Percentiles rank a stretch among this genome's conserved stretches.
Evolutionary conservation across 2,888 invertebrate genomes (phyloP).

Genomic region (Beris chalybata): DNA sequence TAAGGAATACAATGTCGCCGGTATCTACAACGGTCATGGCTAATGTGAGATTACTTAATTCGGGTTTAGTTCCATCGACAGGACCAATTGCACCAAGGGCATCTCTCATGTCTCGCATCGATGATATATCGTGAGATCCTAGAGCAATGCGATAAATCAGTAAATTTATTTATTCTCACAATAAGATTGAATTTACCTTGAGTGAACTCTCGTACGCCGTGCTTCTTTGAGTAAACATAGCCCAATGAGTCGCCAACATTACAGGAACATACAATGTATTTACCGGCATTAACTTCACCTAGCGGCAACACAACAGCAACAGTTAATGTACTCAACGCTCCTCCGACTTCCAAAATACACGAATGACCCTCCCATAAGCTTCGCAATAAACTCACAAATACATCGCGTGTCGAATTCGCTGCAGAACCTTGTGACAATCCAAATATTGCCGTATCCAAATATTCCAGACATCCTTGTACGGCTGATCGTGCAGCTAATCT

Average conservation of each 20-base stretch:
- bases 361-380: constrained; percentile 85
- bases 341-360: constrained; percentile 79
- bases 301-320: constrained; percentile 74
- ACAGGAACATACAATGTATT: constrained; percentile 78
- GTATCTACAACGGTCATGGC: constrained; percentile 77
- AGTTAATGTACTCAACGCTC: constrained; percentile 81
- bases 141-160: constrained; percentile 36
- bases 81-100: constrained; percentile 87
- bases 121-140: constrained; percentile 79
- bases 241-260: constrained; percentile 89
- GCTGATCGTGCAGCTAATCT: constrained; percentile 83
- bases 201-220: constrained; percentile 82
- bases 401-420: constrained; percentile 65
- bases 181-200: constrained; percentile 57
- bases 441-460: constrained; percentile 74
- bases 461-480: constrained; percentile 80
- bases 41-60: constrained; percentile 83
- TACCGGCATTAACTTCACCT: constrained; percentile 48
- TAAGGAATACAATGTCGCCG: constrained; percentile 83
- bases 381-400: constrained; percentile 74
- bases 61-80: constrained; percentile 81
- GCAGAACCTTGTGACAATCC: constrained; percentile 55
- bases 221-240: constrained; percentile 76
- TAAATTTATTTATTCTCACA: constrained; percentile 1
- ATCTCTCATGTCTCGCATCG: constrained; percentile 84